phyloP scores from a whole-genome alignment of 2,888 invertebrate species.

The Diploptera punctata region DNA sequence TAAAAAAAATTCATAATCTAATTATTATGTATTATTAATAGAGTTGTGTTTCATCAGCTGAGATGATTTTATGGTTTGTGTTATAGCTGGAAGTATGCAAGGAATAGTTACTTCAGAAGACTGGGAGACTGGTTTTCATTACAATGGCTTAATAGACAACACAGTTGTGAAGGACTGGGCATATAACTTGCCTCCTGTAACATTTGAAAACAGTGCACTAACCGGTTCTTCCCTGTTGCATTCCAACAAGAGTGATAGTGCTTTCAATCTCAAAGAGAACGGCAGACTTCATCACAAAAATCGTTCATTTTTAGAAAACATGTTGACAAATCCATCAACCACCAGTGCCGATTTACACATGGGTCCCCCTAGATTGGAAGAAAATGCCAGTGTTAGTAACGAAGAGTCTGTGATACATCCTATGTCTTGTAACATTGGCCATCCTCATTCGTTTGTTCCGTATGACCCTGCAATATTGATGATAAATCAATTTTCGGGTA shows the following conservation, averaged over 20 bases:
- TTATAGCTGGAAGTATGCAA: too few species aligned
- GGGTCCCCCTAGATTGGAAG: not conserved
- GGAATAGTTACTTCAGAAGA: too few species aligned
- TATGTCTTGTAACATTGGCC: not conserved
- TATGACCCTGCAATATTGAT: not conserved
- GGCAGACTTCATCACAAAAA: not conserved
- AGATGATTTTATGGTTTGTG: too few species aligned
- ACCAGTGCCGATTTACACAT: too few species aligned
- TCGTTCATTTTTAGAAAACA: not conserved
- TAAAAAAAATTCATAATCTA: too few species aligned
- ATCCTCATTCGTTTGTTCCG: not conserved
- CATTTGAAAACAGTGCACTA: not conserved
- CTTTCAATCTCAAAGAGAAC: not conserved
- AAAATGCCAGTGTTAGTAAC: not conserved
- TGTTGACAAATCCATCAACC: not conserved
- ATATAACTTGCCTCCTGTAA: too few species aligned
- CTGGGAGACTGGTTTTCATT: too few species aligned
- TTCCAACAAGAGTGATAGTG: constrained; percentile 8
- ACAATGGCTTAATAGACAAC: too few species aligned
- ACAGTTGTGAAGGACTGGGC: too few species aligned
- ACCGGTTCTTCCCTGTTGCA: constrained; percentile 1
- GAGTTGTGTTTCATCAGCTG: too few species aligned
- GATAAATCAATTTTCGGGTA: not conserved
- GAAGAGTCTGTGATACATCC: not conserved
- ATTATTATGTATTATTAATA: too few species aligned